Conservation (phyloP, 1,140 invertebrate genomes). For the Probaryconus sp. region DNA sequence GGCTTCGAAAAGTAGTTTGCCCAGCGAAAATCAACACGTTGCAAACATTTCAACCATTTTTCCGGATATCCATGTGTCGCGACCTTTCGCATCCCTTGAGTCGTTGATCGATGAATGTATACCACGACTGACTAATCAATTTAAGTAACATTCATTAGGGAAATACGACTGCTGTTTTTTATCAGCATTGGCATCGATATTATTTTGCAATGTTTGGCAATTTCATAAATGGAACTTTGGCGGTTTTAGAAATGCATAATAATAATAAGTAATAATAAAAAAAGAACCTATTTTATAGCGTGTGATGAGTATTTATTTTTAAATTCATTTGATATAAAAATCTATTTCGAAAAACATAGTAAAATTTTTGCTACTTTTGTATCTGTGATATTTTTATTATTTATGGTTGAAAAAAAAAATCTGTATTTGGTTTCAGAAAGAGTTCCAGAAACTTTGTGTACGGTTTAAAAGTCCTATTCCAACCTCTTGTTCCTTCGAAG, state of each 20-base stretch:
- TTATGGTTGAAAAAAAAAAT: too few relatives aligned
- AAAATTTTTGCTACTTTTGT: too few relatives aligned
- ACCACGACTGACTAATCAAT: slow-evolving; percentile 27
- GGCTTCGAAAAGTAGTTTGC: too few relatives aligned
- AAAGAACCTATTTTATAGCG: too few relatives aligned
- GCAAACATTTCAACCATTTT: slow-evolving; percentile 26
- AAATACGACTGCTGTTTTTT: slow-evolving; percentile 7
- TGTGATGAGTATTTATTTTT: too few relatives aligned
- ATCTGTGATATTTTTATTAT: too few relatives aligned
- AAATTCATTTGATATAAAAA: too few relatives aligned
- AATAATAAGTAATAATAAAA: too few relatives aligned
- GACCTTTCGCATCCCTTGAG: slow-evolving; percentile 12
- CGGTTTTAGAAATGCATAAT: too few relatives aligned
- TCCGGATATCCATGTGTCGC: background rate
- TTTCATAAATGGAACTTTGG: too few relatives aligned
- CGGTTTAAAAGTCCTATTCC: slow-evolving; percentile 15
- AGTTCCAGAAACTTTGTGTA: slow-evolving; percentile 15
- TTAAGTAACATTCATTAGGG: slow-evolving; percentile 19
- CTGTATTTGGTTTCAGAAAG: background rate
- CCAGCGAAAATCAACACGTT: slow-evolving; percentile 35
- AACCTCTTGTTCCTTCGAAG: too few relatives aligned
- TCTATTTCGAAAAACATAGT: too few relatives aligned
- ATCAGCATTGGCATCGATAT: background rate
- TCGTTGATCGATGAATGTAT: slow-evolving; percentile 14
- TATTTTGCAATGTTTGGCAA: slow-evolving; percentile 2